Percentiles rank a stretch among this genome's conserved stretches.
Evolutionary conservation across 92 coral and sea anemone species (phyloP).

Genomic region (Parazoanthus swiftii): DNA sequence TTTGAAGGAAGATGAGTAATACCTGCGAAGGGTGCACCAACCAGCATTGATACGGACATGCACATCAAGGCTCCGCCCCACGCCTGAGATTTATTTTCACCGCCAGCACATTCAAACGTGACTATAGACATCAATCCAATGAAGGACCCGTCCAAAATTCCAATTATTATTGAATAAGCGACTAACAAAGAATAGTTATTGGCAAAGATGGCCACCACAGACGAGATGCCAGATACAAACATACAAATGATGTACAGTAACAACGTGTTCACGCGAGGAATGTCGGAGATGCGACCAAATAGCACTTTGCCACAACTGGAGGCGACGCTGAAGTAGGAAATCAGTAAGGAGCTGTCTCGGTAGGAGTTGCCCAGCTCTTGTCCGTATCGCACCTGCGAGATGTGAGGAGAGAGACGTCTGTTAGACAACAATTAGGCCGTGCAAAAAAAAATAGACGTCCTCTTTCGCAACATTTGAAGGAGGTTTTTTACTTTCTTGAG

Average conservation of each 20-base stretch:
- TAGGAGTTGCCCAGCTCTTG: conserved; percentile 83
- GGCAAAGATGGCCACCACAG: conserved; percentile 70
- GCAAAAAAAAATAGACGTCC: too few species aligned
- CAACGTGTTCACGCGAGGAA: conserved; percentile 65
- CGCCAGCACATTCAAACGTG: conserved; percentile 85
- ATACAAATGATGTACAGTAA: conserved; percentile 71
- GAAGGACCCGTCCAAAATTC: conserved; percentile 90
- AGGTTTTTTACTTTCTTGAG: too few species aligned
- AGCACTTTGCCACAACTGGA: conserved; percentile 89
- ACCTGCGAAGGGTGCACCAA: conserved; percentile 97
- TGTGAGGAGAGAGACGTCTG: background rate
- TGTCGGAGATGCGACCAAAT: conserved; percentile 86
- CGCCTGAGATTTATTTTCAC: conserved; percentile 80
- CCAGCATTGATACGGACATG: conserved; percentile 86
- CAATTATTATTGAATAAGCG: conserved; percentile 74
- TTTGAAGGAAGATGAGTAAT: background rate
- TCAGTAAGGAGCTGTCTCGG: conserved; percentile 83
- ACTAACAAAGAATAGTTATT: conserved; percentile 80
- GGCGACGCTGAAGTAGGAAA: conserved; percentile 81
- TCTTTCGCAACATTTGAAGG: too few species aligned
- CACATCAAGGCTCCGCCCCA: conserved; percentile 97
- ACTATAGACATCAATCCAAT: conserved; percentile 98
- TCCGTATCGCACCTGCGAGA: conserved; percentile 75
- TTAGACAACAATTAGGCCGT: background rate
- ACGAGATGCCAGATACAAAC: conserved; percentile 85